phyloP scores from a whole-genome alignment of 2,797 vertebrate genomes.

The Anguilla megastoma region DNA sequence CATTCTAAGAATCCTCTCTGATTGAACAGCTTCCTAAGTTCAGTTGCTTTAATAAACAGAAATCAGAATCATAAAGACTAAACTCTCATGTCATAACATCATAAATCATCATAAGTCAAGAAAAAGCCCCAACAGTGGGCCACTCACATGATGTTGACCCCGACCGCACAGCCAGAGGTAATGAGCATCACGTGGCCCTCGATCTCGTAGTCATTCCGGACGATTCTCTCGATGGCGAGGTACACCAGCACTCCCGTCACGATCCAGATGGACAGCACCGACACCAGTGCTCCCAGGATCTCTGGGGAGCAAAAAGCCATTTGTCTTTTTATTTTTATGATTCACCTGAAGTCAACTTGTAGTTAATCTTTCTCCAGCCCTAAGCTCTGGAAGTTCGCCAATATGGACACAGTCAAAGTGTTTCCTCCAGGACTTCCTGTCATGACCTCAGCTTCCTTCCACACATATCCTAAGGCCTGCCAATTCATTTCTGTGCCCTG shows the following conservation, averaged over 20 bases:
- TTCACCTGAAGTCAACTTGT: not conserved
- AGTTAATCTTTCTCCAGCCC: not conserved
- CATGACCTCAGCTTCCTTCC: not conserved
- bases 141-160: slow-evolving; percentile 89
- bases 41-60: not conserved
- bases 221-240: slow-evolving; percentile 86
- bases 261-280: slow-evolving; percentile 93
- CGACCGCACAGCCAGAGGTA: slow-evolving; percentile 85
- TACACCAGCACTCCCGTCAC: slow-evolving; percentile 90
- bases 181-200: slow-evolving; percentile 88
- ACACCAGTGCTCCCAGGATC: slow-evolving; percentile 88
- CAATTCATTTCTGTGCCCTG: no score
- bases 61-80: not conserved
- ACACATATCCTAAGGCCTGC: no score
- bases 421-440: not conserved
- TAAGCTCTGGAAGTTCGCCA: not conserved
- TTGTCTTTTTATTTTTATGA: not conserved
- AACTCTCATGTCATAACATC: not conserved
- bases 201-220: slow-evolving; percentile 91
- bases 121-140: not conserved
- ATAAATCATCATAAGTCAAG: not conserved
- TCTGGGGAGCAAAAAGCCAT: slow-evolving; percentile 67
- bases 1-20: not conserved
- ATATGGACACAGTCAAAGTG: not conserved
- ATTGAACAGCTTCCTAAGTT: not conserved